Base-by-base conservation (phyloP, 1,140 invertebrate species). In the Drosophila fuyamai region DNA sequence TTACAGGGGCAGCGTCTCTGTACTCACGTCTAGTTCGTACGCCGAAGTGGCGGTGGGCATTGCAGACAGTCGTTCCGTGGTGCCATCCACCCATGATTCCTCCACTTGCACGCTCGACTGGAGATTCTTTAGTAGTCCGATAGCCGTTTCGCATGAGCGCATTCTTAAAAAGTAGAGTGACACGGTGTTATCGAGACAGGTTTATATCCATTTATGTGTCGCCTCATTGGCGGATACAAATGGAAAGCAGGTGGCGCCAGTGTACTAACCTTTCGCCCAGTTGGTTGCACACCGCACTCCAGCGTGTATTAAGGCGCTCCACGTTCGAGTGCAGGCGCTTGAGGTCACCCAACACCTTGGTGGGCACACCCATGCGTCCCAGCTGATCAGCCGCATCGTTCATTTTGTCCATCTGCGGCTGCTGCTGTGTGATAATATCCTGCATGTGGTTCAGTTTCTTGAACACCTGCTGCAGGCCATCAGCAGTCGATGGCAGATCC, bases 281-380 rank as follows among this genome's bases (percentile, higher is more conserved):
- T 93, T 99, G 98, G 40, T 95, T 95, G 92, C 97, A 98, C 12
- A 99, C 96, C 77, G 96, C 97, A 79, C 96, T 97, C 98, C 98
- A 99, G 54, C 98, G 94, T 41, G 95, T 95, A 75, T 97, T 97
- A 5, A 99, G 93, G 82, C 96, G 95, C 73, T 96, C 95, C 3
- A 99, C 96, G 80, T 99, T 98, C 76, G 97, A 96, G 91, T 99
- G 98, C n/a, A 99, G 92, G 14, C 96, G 94, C 81, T 99, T 98
- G 60, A 99, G 95, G 93, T 99, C 98, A 8, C 95, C 94, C 72
- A 95, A 96, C 79, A 91, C 95, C 93, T 79, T 94, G 92, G 62
- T 94, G 71, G 94, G 94, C 59, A 94, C 95, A 41, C 93, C 97
- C 50, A 98, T 93, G 41, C 96, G 95, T 47, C 97, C 94, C 40